These are phyloP conservation scores for Drosophila ananassae DNA, from an alignment of 1,140 invertebrate genomes.

Conservation along the genomic window DNA sequence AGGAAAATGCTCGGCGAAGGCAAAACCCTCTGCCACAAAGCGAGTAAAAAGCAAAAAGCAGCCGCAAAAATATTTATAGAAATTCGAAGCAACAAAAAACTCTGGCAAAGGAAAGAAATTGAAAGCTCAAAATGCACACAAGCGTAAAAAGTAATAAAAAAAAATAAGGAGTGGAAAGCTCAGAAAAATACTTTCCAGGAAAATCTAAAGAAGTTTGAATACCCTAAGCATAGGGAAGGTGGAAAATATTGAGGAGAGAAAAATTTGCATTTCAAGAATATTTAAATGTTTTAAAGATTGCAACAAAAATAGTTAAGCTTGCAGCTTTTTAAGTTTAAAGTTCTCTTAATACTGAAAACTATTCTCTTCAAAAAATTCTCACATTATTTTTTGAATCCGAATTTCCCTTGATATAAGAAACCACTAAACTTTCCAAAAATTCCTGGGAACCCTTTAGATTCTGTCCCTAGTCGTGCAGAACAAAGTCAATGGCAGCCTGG, in stretches of 20 bases:
- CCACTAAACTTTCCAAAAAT: not conserved
- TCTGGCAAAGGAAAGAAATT: conserved; percentile 47
- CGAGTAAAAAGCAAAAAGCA: conserved; percentile 40
- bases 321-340: too few species aligned
- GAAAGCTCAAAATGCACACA: conserved; percentile 70
- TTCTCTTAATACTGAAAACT: too few species aligned
- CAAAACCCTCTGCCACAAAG: conserved; percentile 24
- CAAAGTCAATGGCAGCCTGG: conserved; percentile 55
- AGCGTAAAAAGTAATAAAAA: conserved; percentile 67
- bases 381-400: not conserved
- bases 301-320: too few species aligned
- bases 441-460: conserved; percentile 24
- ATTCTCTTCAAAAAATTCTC: too few species aligned
- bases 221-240: conserved; percentile 28
- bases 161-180: conserved; percentile 4
- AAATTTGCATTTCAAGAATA: not conserved
- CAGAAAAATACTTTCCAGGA: conserved; percentile 7
- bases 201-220: conserved; percentile 23
- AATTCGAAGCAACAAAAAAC: conserved; percentile 53
- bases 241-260: not conserved
- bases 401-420: not conserved
- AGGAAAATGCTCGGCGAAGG: conserved; percentile 21
- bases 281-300: too few species aligned
- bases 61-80: conserved; percentile 76
- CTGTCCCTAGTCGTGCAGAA: conserved; percentile 15